phyloP scores from a whole-genome alignment of 1,140 invertebrate species.

The Listronotus bonariensis region DNA sequence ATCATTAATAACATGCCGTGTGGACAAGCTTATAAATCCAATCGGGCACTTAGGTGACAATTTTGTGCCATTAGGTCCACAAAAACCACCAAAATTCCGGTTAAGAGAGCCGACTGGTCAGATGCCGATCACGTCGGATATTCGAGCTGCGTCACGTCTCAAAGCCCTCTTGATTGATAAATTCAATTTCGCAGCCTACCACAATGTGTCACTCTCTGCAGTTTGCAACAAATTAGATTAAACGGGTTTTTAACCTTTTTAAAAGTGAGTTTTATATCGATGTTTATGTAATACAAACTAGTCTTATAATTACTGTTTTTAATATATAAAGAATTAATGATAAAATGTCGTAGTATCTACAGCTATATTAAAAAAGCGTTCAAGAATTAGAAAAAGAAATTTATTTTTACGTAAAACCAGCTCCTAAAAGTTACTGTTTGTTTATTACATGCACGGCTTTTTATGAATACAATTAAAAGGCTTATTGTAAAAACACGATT shows the following conservation, averaged over 20 bases:
- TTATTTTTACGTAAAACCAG: too few species aligned
- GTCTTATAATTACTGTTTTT: background rate
- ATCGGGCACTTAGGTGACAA: conserved; percentile 6
- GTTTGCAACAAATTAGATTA: conserved; percentile 4
- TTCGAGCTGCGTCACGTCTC: conserved; percentile 28
- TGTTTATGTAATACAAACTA: too few species aligned
- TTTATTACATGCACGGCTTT: too few species aligned
- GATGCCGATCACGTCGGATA: conserved; percentile 39
- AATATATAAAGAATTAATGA: too few species aligned
- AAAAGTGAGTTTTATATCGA: too few species aligned
- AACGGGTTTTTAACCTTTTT: too few species aligned
- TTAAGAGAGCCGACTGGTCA: conserved; percentile 13
- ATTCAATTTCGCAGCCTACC: conserved; percentile 43
- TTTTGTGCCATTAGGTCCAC: conserved; percentile 15
- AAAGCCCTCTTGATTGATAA: conserved; percentile 39
- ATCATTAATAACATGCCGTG: background rate
- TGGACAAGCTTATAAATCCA: conserved; percentile 1
- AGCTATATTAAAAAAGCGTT: too few species aligned
- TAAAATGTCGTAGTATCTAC: too few species aligned
- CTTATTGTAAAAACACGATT: too few species aligned
- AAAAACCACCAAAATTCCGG: conserved; percentile 4
- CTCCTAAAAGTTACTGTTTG: too few species aligned
- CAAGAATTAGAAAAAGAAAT: too few species aligned
- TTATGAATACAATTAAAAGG: too few species aligned
- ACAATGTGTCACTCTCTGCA: conserved; percentile 37